Percentiles rank a stretch among this genome's conserved stretches.
Evolutionary conservation across 2,113 vertebrate genomes (phyloP).

Genomic region (Sapajus apella): DNA sequence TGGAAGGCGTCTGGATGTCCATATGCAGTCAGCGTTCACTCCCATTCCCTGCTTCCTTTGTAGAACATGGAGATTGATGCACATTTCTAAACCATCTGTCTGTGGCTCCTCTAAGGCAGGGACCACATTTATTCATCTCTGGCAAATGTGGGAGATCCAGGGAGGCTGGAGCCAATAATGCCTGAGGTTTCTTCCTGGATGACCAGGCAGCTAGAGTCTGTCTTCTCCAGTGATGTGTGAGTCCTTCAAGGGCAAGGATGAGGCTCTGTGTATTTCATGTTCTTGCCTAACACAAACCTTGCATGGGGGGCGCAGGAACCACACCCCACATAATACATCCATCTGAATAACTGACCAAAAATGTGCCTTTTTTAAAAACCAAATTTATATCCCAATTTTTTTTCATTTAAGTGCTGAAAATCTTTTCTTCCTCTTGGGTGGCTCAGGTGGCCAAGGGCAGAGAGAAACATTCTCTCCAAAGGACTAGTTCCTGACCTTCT

Average conservation of each 20-base stretch:
- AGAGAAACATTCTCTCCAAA: not conserved
- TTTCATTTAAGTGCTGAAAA: not conserved
- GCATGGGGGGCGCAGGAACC: no score
- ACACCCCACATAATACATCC: accelerated
- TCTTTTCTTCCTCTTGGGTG: not conserved
- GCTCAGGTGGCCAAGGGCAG: not conserved
- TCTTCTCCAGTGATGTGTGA: not conserved
- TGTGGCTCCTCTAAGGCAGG: not conserved
- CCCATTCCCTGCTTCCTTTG: not conserved
- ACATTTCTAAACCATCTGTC: accelerated
- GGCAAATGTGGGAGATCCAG: not conserved
- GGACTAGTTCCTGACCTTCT: not conserved
- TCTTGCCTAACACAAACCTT: not conserved
- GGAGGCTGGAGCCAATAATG: not conserved
- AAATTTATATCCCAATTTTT: not conserved
- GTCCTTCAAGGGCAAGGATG: not conserved
- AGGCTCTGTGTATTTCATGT: accelerated
- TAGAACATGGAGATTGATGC: accelerated
- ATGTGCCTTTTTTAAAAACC: not conserved
- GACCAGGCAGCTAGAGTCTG: accelerated
- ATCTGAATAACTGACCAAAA: accelerated
- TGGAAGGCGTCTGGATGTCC: not conserved
- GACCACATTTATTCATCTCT: accelerated
- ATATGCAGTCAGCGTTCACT: accelerated
- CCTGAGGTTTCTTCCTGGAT: accelerated